Evolutionary conservation across 92 coral and sea anemone genomes (phyloP).

Genomic region (Bergia puertoricense): DNA sequence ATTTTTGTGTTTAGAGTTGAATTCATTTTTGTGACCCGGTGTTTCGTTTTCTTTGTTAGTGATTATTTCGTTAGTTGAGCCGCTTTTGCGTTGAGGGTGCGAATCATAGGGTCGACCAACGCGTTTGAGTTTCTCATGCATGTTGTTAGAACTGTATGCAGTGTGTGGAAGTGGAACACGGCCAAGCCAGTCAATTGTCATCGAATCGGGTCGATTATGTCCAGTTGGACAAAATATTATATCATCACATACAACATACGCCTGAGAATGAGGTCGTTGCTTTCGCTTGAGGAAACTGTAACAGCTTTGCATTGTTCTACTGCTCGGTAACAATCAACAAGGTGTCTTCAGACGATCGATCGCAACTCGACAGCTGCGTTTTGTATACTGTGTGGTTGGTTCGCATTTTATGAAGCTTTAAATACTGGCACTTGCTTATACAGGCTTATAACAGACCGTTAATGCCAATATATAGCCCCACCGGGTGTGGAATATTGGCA

Average conservation of each 20-base stretch:
- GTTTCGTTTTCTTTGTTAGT: neutral
- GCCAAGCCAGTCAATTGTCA: constrained; percentile 24
- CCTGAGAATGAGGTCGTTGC: neutral
- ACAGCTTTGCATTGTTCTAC: constrained; percentile 16
- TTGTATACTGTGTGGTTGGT: neutral
- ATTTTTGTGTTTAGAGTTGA: neutral
- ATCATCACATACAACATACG: constrained; percentile 2
- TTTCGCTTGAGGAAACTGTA: constrained; percentile 22
- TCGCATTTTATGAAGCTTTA: neutral
- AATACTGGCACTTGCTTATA: neutral
- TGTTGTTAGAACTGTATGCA: neutral
- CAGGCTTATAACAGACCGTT: neutral
- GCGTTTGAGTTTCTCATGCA: neutral
- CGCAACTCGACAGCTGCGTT: neutral
- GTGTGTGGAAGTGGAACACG: neutral
- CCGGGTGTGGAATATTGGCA: neutral
- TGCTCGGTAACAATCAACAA: neutral
- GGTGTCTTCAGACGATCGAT: neutral
- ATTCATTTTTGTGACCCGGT: neutral
- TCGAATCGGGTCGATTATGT: constrained; percentile 12
- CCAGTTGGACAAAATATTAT: neutral
- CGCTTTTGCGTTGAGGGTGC: neutral
- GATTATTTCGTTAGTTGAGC: neutral
- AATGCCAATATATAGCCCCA: neutral
- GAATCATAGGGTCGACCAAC: neutral